Evolutionary conservation across 2,113 vertebrate species (phyloP).

Genomic region (Abramis brama): DNA sequence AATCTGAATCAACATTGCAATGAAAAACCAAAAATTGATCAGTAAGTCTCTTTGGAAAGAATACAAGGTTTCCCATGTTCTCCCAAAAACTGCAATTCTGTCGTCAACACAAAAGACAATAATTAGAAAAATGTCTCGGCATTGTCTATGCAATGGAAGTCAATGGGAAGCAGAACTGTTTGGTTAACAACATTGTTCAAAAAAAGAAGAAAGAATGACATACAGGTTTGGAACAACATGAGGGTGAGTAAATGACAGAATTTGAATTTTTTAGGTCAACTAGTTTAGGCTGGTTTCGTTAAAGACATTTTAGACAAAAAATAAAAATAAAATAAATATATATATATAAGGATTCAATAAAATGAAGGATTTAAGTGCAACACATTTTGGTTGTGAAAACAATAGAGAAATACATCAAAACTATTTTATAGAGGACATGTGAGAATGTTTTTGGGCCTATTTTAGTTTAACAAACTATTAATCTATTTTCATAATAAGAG

Average conservation of each 20-base stretch:
- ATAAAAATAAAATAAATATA: neutral
- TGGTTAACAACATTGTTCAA: neutral
- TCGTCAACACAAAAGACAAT: neutral
- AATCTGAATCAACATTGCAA: neutral
- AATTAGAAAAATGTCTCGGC: too few species aligned
- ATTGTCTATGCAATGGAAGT: neutral
- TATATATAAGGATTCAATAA: neutral
- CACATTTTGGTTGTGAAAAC: neutral
- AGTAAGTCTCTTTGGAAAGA: neutral
- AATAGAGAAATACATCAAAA: neutral
- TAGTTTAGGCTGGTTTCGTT: neutral
- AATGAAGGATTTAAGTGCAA: neutral
- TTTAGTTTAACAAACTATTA: neutral
- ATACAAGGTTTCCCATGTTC: neutral
- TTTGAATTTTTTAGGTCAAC: neutral
- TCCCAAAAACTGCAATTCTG: neutral
- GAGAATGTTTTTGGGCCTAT: neutral
- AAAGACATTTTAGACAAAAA: neutral
- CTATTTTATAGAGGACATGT: neutral
- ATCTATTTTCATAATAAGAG: slow-evolving; percentile 9
- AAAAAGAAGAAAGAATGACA: neutral
- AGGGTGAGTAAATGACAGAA: neutral
- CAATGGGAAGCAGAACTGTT: neutral
- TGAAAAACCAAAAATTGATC: neutral
- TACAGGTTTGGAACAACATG: neutral